Evolutionary conservation across 2,113 vertebrate genomes (phyloP).

Genomic region (Phaetusa simplex): DNA sequence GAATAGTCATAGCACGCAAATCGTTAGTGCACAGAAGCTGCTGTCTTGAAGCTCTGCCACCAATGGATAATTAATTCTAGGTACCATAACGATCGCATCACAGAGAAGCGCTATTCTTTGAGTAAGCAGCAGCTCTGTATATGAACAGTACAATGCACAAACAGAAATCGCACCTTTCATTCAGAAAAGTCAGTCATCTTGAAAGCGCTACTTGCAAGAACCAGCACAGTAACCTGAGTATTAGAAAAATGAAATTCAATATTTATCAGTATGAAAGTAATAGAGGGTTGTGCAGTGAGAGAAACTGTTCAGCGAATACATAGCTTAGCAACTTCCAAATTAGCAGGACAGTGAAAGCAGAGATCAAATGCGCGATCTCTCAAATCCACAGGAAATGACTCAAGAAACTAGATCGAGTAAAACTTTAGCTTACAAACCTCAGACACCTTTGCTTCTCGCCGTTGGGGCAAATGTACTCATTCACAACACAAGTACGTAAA

Average conservation of each 20-base stretch:
- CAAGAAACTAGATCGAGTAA: not conserved
- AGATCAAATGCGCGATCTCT: not conserved
- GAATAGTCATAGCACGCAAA: not conserved
- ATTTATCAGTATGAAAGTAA: not conserved
- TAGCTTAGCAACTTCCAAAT: not conserved
- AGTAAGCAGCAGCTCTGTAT: constrained; percentile 18
- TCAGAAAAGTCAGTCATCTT: constrained; percentile 37
- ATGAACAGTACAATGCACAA: constrained; percentile 10
- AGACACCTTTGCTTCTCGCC: not conserved
- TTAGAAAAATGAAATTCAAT: not conserved
- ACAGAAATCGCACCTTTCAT: constrained; percentile 39
- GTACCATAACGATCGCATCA: not conserved
- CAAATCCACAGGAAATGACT: constrained; percentile 52
- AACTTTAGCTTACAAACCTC: not conserved
- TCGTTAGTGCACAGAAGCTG: not conserved
- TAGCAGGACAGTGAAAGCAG: not conserved
- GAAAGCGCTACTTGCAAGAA: not conserved
- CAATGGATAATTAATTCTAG: constrained; percentile 45
- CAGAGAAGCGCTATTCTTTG: not conserved
- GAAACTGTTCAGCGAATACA: not conserved
- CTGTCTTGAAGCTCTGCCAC: constrained; percentile 30
- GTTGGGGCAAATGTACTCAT: not conserved
- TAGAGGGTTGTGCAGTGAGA: not conserved
- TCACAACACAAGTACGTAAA: not conserved
- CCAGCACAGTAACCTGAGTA: not conserved